Evolutionary conservation across 92 coral and sea anemone species (phyloP), one percentile per base, ranked within the genome.

Genomic region (Muricea muricata): DNA sequence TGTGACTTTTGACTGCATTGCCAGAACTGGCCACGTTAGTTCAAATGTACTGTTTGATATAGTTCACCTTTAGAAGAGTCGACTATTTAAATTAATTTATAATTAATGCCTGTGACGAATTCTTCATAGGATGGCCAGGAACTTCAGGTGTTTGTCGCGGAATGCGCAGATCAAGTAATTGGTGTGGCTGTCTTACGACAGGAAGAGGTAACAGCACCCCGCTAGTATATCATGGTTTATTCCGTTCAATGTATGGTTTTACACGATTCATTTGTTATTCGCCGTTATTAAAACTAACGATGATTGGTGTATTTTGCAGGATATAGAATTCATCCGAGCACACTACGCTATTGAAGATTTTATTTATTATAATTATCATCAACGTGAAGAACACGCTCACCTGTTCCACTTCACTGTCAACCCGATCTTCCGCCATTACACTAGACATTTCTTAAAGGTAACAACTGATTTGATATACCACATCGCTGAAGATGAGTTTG

Each of bases 321-420:
- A 92, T 63, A 93, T 96, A 13, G 99, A 96, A 29, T 96, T 71
- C 84, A 93, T 96, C 47, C 98, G 98, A 37, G 94, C 98, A 1
- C 99, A 92, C 75, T 96, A 90, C 92, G 94, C 93, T 71, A 90
- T 96, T 56, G 99, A 96, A 68, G 98, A 96, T 87, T 96, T 93
- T 68, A 93, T 96, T 48, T 96, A 96, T 86, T 96, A 84, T 67
- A 96, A 92, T 69, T 95, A 96, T 25, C 99, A 96, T 77, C 93
- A 87, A 80, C 87, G 98, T 18, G 94, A 96, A 57, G 99, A 96
- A 46, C 99, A 96, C 66, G 93, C 92, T 29, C 99, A 90, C 60
- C 79, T 93, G 34, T 93, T 83, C 73, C 99, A 96, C 46, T 90
- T 96, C 56, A 93, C 92, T 31, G 92, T 96, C 77, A 96, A 96